phyloP scores from a whole-genome alignment of 2,888 invertebrate genomes.

The Germaria angustata region DNA sequence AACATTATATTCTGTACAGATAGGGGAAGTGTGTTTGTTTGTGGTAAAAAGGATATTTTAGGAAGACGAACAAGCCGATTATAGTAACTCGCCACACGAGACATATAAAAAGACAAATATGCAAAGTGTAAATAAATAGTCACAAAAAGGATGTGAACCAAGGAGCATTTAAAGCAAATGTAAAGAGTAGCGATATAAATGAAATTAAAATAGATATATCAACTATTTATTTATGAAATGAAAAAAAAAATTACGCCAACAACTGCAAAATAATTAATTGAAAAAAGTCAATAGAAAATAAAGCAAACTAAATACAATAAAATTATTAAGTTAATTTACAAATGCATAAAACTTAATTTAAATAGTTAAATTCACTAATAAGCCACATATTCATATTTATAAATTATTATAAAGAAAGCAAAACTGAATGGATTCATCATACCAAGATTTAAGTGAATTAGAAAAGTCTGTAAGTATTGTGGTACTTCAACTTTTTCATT shows the following conservation, averaged over 20 bases:
- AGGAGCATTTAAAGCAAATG: neutral
- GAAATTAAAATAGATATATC: neutral
- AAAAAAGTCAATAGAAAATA: neutral
- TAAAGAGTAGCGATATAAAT: neutral
- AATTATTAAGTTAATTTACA: no score
- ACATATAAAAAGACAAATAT: slow-evolving; percentile 45
- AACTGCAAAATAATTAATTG: neutral
- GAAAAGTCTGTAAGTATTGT: slow-evolving; percentile 75
- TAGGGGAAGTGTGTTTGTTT: slow-evolving; percentile 26
- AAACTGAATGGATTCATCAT: slow-evolving; percentile 67
- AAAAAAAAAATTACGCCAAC: neutral
- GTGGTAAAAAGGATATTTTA: neutral
- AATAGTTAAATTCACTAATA: neutral
- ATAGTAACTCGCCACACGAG: neutral
- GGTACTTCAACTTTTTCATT: neutral
- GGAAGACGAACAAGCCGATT: slow-evolving; percentile 23
- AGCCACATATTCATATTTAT: neutral
- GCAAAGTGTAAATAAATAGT: slow-evolving; percentile 49
- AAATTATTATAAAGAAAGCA: neutral
- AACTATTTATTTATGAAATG: neutral
- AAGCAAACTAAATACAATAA: neutral
- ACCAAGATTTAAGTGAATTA: slow-evolving; percentile 76
- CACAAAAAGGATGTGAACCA: slow-evolving; percentile 31
- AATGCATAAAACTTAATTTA: neutral
- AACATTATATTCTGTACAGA: neutral